Evolutionary conservation across 2,113 vertebrate species (phyloP), one percentile per base, ranked within the genome.

Genomic region (Calyptommatus sinebrachiatus): DNA sequence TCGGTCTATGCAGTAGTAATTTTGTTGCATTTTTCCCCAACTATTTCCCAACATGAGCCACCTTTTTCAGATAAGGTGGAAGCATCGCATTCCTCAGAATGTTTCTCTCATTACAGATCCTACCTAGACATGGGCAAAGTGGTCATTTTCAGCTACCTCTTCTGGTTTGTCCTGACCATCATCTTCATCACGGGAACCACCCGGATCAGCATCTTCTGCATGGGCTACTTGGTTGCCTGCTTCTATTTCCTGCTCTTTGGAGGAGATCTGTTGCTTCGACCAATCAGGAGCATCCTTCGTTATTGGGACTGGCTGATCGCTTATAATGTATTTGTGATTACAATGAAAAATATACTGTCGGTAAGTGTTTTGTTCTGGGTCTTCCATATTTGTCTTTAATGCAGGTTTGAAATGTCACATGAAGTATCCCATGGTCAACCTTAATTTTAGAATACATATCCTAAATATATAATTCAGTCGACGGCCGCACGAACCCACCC

Each of bases 231-330:
- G 89, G 96, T 99, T 85, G 98, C 97, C 81, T 99, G 98, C 85
- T 99, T 99, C 93, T 99, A 99, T 90, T 99, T 99, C 94, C 95
- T 99, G 86, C 96, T 99, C 3, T 99, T 99, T 78, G 98, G 98
- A 5, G 97, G 98, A 2, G 95, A 99, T 82, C 91, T 99, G 81
- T 83, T 99, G 57, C 93, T 99, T 85, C 99, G 99, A 87, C 98
- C 98, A 67, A 98, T 99, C 91, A 97, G 95, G 89, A 98, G 96
- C 91, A 99, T 99, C 80, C 94, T 99, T 24, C 97, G 94, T 84
- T 99, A 97, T 90, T 99, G 98, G 98, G 98, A 99, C 93, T 99
- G 97, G 94, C 94, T 99, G 83, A 99, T 99, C 71, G 98, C 98
- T 7, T 99, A 99, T 94, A 99, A 99, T 0, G 93, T 99, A 74